Percentiles rank a stretch among this genome's conserved stretches.
phyloP scores from a whole-genome alignment of 2,113 vertebrate species.

The Alethe castanea region DNA sequence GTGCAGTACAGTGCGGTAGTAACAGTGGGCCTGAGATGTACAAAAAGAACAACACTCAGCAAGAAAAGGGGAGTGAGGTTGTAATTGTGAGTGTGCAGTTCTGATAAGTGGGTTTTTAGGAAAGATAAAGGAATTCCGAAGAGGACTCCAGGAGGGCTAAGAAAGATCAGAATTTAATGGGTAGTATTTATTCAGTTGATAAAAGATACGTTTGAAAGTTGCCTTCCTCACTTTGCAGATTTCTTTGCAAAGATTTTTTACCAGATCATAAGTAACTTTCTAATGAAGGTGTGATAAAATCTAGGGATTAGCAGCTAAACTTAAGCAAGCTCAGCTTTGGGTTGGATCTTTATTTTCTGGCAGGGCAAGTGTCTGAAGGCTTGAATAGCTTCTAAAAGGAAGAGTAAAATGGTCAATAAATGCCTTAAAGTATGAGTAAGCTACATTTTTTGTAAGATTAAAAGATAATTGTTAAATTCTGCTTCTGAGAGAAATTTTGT shows the following conservation, averaged over 20 bases:
- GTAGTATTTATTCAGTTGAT: background rate
- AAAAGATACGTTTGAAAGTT: background rate
- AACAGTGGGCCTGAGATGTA: background rate
- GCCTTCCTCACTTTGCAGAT: background rate
- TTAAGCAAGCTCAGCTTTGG: background rate
- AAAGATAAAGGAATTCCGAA: background rate
- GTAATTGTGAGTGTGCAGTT: background rate
- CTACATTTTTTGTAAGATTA: background rate
- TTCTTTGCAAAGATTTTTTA: background rate
- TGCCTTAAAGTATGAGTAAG: background rate
- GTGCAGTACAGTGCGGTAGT: background rate
- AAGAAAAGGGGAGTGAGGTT: background rate
- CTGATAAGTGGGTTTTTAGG: background rate
- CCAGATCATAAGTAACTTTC: fast-evolving
- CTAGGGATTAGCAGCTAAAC: background rate
- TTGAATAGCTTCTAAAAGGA: background rate
- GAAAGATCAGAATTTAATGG: background rate
- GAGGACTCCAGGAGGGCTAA: background rate
- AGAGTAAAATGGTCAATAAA: background rate
- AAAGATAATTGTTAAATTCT: background rate
- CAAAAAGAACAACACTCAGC: background rate
- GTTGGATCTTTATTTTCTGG: background rate
- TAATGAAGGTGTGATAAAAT: background rate
- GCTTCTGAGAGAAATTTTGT: background rate
- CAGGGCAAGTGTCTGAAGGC: background rate